phyloP scores from a whole-genome alignment of 2,888 invertebrate species.

The Sesia apiformis region DNA sequence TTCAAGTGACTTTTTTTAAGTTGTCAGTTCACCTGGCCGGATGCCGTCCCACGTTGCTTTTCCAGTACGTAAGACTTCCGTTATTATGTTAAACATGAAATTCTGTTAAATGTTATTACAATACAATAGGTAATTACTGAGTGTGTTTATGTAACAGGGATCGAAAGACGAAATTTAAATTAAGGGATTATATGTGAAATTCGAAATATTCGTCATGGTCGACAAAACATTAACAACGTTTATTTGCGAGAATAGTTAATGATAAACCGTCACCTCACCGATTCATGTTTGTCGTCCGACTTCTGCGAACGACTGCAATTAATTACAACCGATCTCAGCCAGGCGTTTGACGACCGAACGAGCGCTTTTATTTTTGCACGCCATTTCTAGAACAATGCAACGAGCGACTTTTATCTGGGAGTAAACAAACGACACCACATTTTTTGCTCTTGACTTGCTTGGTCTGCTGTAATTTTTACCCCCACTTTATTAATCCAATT shows the following conservation, averaged over 20 bases:
- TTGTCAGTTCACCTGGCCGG: too few relatives aligned
- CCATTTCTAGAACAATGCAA: constrained; percentile 64
- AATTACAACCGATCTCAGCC: not conserved
- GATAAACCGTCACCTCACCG: constrained; percentile 46
- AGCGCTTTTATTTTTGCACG: constrained; percentile 55
- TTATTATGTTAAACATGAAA: too few relatives aligned
- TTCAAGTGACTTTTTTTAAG: too few relatives aligned
- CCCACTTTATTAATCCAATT: constrained; percentile 42
- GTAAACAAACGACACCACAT: constrained; percentile 44
- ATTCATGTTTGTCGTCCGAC: constrained; percentile 37
- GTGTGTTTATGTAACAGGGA: too few relatives aligned
- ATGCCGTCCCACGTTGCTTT: too few relatives aligned
- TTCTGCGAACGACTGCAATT: constrained; percentile 61
- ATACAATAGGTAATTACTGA: too few relatives aligned
- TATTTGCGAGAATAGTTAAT: constrained; percentile 13
- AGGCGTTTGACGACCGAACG: constrained; percentile 2
- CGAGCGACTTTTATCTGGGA: constrained; percentile 52
- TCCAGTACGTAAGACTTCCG: too few relatives aligned
- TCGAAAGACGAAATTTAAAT: too few relatives aligned
- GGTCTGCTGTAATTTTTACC: constrained; percentile 24
- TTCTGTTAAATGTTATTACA: too few relatives aligned
- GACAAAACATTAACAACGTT: too few relatives aligned
- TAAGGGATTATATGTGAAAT: too few relatives aligned
- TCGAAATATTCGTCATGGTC: too few relatives aligned
- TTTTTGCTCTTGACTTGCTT: constrained; percentile 34